Evolutionary conservation across 2,888 invertebrate genomes (phyloP).

Genomic region (Ceramica pisi): DNA sequence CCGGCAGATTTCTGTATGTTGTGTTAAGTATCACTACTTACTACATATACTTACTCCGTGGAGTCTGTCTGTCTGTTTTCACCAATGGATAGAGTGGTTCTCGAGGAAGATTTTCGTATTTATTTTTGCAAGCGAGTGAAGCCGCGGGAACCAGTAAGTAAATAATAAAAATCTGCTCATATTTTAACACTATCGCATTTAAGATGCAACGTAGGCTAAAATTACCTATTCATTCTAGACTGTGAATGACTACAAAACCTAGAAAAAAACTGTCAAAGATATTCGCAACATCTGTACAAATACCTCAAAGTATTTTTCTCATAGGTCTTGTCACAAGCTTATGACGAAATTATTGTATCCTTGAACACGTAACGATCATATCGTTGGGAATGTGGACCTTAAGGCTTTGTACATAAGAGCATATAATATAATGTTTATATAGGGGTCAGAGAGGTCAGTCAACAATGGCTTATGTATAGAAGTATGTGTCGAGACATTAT

Average conservation of each 20-base stretch:
- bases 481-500: conserved; percentile 10
- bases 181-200: no score
- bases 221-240: not conserved
- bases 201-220: not conserved
- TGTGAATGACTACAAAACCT: not conserved
- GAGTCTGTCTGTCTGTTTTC: no score
- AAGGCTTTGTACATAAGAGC: not conserved
- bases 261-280: not conserved
- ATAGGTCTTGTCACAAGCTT: conserved; percentile 8
- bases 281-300: conserved; percentile 5
- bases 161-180: no score
- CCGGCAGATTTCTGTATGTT: no score
- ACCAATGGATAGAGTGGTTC: no score
- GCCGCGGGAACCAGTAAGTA: no score
- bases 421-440: not conserved
- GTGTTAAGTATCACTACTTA: no score
- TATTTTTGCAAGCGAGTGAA: no score
- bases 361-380: conserved; percentile 10
- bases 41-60: no score
- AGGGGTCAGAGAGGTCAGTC: conserved; percentile 37
- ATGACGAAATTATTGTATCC: conserved; percentile 30
- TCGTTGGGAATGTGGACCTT: conserved; percentile 21
- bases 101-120: no score
- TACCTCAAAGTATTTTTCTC: conserved; percentile 24
- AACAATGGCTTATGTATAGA: conserved; percentile 40